Evolutionary conservation across 2,113 vertebrate species (phyloP).

Genomic region (Ploceus nigricollis): DNA sequence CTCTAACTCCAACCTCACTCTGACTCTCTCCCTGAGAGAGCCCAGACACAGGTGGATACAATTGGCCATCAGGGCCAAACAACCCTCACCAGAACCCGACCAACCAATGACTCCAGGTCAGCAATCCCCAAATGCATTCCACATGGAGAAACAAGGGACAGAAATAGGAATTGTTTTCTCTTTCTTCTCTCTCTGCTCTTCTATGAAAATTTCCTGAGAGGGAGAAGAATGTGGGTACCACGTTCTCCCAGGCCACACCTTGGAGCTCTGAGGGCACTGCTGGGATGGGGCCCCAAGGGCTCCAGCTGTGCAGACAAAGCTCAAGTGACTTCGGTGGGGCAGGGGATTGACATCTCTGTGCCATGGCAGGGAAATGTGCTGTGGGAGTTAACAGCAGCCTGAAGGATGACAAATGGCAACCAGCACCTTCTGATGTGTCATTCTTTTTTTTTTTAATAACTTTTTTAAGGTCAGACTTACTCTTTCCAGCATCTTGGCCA

Average conservation of each 20-base stretch:
- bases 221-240: too few relatives aligned
- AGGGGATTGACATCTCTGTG: rapidly evolving
- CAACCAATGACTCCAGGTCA: too few relatives aligned
- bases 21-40: too few relatives aligned
- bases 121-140: too few relatives aligned
- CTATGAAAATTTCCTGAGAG: too few relatives aligned
- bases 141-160: too few relatives aligned
- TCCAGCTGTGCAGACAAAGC: background rate
- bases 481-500: background rate
- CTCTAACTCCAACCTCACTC: too few relatives aligned
- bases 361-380: background rate
- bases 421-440: background rate
- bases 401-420: background rate
- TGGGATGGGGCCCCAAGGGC: background rate
- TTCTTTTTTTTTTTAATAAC: background rate
- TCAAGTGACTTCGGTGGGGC: background rate
- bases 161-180: too few relatives aligned
- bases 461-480: background rate
- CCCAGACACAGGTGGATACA: too few relatives aligned
- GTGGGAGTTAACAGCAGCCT: background rate
- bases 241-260: rapidly evolving
- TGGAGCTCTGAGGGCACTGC: rapidly evolving
- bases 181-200: too few relatives aligned
- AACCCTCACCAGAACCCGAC: too few relatives aligned
- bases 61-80: too few relatives aligned